phyloP scores from a whole-genome alignment of 2,888 invertebrate genomes.

The Drosophila nr. fundita region DNA sequence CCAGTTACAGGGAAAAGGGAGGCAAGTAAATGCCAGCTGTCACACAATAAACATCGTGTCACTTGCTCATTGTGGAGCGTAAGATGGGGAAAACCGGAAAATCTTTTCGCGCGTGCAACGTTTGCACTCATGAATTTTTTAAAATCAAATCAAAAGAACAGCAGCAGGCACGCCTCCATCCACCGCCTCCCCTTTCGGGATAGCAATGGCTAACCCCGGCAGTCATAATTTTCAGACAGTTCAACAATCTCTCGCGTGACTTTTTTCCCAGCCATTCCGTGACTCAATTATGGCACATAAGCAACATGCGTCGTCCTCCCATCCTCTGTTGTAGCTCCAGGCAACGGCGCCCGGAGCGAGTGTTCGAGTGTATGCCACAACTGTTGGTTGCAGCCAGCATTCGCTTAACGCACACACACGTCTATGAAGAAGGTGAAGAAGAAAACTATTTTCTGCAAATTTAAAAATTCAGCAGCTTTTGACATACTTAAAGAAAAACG shows the following conservation, averaged over 20 bases:
- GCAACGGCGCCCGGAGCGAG: constrained; percentile 6
- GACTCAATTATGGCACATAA: constrained; percentile 59
- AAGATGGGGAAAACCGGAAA: constrained; percentile 1
- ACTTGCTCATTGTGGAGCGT: constrained; percentile 27
- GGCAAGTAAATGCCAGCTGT: constrained; percentile 23
- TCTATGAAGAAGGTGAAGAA: constrained; percentile 11
- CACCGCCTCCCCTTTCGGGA: neutral
- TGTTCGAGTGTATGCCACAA: neutral
- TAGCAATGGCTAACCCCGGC: constrained; percentile 37
- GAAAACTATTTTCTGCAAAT: constrained; percentile 54
- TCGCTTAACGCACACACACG: constrained; percentile 37
- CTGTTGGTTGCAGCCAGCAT: neutral
- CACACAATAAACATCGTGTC: constrained; percentile 24
- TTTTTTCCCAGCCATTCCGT: constrained; percentile 66
- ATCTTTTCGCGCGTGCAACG: constrained; percentile 52
- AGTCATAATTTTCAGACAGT: constrained; percentile 71
- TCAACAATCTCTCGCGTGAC: constrained; percentile 73
- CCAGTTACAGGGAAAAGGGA: constrained; percentile 1
- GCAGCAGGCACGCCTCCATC: constrained; percentile 28
- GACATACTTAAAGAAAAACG: constrained; percentile 31
- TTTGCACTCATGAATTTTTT: constrained; percentile 72
- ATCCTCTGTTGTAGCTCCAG: constrained; percentile 2
- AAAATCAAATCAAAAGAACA: constrained; percentile 66
- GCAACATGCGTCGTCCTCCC: constrained; percentile 48
- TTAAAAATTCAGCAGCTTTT: constrained; percentile 46